Evolutionary conservation across 2,113 vertebrate genomes (phyloP).

Genomic region (Cavia porcellus): DNA sequence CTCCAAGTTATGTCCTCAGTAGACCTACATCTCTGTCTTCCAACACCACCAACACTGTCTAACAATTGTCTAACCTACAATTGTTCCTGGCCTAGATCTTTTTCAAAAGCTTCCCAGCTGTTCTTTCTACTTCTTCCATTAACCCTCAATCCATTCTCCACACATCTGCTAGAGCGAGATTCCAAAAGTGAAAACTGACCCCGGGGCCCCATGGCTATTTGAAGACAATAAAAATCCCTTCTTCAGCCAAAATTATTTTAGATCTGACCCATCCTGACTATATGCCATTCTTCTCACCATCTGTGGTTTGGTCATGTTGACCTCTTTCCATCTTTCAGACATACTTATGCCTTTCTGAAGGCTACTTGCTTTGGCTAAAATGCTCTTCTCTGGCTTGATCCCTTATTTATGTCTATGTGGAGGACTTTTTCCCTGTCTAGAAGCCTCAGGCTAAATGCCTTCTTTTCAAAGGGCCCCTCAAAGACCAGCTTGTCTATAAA

Average conservation of each 20-base stretch:
- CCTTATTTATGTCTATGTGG: background rate
- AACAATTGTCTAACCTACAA: background rate
- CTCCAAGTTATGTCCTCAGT: background rate
- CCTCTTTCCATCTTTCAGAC: slow-evolving; percentile 18
- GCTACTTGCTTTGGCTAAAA: slow-evolving; percentile 16
- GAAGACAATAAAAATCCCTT: slow-evolving; percentile 54
- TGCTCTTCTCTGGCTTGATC: background rate
- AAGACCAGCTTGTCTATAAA: slow-evolving; percentile 20
- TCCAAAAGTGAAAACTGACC: slow-evolving; percentile 50
- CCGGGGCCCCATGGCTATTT: background rate
- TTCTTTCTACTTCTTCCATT: background rate
- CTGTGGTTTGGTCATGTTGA: background rate
- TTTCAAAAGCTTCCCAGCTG: background rate
- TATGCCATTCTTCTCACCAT: background rate
- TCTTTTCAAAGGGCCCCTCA: slow-evolving; percentile 40
- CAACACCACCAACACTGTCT: background rate
- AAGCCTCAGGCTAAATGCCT: slow-evolving; percentile 32
- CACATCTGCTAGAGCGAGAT: slow-evolving; percentile 18
- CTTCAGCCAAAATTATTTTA: slow-evolving; percentile 9
- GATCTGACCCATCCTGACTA: background rate
- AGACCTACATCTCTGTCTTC: background rate
- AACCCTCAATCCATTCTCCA: slow-evolving; percentile 32
- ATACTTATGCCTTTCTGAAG: slow-evolving; percentile 5
- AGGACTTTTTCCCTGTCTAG: slow-evolving; percentile 23
- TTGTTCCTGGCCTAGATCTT: background rate